These are phyloP conservation scores for Neomorphus geoffroyi DNA, from an alignment of 2,797 vertebrate species.

Conservation along the genomic window DNA sequence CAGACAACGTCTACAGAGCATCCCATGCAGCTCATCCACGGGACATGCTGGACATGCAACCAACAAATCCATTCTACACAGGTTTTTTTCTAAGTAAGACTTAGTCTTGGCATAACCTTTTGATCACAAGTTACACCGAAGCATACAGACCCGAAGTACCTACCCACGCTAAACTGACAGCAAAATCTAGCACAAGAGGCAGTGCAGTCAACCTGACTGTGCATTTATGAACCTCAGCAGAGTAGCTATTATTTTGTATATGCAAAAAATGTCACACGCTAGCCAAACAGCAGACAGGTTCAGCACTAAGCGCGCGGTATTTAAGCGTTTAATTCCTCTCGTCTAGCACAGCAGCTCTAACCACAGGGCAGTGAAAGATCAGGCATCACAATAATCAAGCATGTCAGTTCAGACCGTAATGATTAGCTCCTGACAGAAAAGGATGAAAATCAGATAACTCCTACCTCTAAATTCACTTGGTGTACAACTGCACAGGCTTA, in stretches of 20 bases:
- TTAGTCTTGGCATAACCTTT: neutral
- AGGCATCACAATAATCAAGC: neutral
- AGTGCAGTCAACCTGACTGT: neutral
- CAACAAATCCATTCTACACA: neutral
- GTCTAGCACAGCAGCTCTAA: neutral
- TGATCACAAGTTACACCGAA: neutral
- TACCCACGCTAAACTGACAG: neutral
- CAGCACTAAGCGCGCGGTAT: neutral
- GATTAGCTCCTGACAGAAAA: conserved; percentile 26
- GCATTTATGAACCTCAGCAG: neutral
- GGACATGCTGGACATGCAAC: neutral
- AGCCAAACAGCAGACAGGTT: neutral
- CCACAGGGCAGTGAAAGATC: neutral
- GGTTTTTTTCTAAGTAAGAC: neutral
- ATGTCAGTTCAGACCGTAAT: neutral
- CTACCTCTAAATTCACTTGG: neutral
- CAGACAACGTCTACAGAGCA: neutral
- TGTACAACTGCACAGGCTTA: neutral
- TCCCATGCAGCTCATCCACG: neutral
- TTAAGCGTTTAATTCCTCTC: conserved; percentile 30
- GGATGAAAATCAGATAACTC: neutral
- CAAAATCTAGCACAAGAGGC: neutral
- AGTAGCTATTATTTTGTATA: neutral
- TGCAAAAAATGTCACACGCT: neutral
- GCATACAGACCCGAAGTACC: neutral